phyloP scores from a whole-genome alignment of 2,113 vertebrate species.

The Solenodon paradoxus region DNA sequence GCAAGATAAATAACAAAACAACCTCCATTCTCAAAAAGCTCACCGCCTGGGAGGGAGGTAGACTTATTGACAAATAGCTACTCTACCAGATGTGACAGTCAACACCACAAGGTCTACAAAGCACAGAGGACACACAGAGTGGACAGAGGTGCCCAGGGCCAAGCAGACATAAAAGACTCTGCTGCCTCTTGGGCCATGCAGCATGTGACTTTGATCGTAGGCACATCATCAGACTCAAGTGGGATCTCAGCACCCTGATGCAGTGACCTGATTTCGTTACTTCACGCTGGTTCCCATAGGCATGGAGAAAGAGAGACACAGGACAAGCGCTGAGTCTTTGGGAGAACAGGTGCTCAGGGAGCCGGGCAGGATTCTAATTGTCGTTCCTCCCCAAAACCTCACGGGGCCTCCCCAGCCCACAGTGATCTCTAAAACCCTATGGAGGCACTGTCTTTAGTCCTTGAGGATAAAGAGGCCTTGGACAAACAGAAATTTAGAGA shows the following conservation, averaged over 20 bases:
- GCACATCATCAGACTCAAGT: background rate
- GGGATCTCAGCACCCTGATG: background rate
- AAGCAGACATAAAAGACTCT: background rate
- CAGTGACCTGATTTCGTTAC: background rate
- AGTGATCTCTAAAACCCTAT: background rate
- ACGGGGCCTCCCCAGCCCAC: background rate
- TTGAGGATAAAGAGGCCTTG: background rate
- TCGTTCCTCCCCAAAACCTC: background rate
- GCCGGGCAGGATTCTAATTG: background rate
- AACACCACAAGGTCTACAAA: background rate
- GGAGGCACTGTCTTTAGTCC: background rate
- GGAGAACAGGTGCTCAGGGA: background rate
- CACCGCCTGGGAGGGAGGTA: background rate
- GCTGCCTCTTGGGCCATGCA: background rate
- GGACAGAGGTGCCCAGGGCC: background rate
- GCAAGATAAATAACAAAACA: background rate
- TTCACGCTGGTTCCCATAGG: background rate
- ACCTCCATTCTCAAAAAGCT: background rate
- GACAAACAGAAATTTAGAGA: background rate
- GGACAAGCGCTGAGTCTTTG: background rate
- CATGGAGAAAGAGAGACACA: background rate
- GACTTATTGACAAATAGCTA: background rate
- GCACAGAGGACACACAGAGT: rapidly evolving
- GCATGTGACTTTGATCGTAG: background rate
- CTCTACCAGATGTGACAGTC: rapidly evolving